Evolutionary conservation across 2,888 invertebrate genomes (phyloP), one percentile per base, ranked within the genome.

Genomic region (Adelphocoris suturalis): DNA sequence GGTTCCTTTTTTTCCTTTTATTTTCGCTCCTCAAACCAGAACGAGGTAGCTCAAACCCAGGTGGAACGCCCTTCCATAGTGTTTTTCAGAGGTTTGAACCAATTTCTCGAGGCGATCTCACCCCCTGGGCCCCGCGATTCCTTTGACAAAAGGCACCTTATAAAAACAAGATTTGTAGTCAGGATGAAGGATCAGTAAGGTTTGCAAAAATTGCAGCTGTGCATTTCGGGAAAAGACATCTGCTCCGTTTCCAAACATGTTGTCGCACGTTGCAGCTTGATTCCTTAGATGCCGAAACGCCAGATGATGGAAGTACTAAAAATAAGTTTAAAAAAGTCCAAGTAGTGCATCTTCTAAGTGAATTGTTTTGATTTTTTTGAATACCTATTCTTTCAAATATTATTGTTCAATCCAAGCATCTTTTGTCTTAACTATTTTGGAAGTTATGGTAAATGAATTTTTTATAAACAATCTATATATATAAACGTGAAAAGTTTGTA

Each of bases 121-220:
- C 68, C 68, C n/a, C 68, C 27, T 23, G 12, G 68, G 23, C 68
- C 23, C 27, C 68, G 23, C 68, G 68, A 68, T 11, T 4, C 68
- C 19, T 19, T 27, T 27, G 27, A 68, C 68, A 68, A 68, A 68
- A 23, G 68, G 68, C 23, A 23, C 68, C 23, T 68, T 68, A 68
- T 68, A 68, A 68, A 68, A 68, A 68, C 68, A 68, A 68, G 68
- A 68, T 68, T 7, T 68, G 68, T 68, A 68, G 68, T 23, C 68
- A 5, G 68, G 68, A 23, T 68, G 61, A n/a, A 61, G 61, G 61
- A 19, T 68, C 23, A 68, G 68, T 68, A 23, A 19, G 68, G 68
- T 68, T 68, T 19, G 68, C 68, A 23, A 68, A 68, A 68, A 68
- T 68, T 68, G 68, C 68, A 68, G 68, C 68, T 68, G 68, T 68